These are phyloP conservation scores for Cheilosia grossa DNA, from an alignment of 2,888 invertebrate species.

Conservation along the genomic window DNA sequence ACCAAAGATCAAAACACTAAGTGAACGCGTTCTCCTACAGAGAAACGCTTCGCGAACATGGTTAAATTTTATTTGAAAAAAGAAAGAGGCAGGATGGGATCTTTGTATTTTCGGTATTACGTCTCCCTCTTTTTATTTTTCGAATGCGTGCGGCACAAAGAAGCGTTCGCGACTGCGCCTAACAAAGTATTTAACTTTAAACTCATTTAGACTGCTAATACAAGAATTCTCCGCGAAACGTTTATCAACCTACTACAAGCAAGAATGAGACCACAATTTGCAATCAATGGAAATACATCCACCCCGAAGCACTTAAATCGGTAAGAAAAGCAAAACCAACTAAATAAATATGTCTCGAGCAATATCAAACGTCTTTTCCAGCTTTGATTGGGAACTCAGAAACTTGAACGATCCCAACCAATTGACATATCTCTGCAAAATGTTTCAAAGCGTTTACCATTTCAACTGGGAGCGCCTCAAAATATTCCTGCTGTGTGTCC, in stretches of 20 bases:
- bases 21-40: not conserved
- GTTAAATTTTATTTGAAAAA: no score
- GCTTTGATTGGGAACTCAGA: conserved; percentile 20
- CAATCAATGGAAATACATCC: not conserved
- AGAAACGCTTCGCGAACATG: no score
- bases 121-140: no score
- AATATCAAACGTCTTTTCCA: not conserved
- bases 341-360: not conserved
- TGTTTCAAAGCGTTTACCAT: conserved; percentile 29
- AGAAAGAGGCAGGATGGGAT: no score
- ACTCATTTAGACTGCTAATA: conserved; percentile 19
- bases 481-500: conserved; percentile 27
- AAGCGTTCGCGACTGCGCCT: no score
- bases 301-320: not conserved
- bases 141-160: no score
- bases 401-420: conserved; percentile 18
- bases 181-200: not conserved
- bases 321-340: not conserved
- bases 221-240: conserved; percentile 16
- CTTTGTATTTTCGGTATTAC: no score
- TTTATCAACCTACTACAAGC: conserved; percentile 21
- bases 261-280: conserved; percentile 17
- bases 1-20: no score
- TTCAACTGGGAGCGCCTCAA: conserved; percentile 30
- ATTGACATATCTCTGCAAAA: conserved; percentile 33